These are phyloP conservation scores for Macroglossus sobrinus DNA, from an alignment of 2,113 vertebrate genomes.

Conservation along the genomic window DNA sequence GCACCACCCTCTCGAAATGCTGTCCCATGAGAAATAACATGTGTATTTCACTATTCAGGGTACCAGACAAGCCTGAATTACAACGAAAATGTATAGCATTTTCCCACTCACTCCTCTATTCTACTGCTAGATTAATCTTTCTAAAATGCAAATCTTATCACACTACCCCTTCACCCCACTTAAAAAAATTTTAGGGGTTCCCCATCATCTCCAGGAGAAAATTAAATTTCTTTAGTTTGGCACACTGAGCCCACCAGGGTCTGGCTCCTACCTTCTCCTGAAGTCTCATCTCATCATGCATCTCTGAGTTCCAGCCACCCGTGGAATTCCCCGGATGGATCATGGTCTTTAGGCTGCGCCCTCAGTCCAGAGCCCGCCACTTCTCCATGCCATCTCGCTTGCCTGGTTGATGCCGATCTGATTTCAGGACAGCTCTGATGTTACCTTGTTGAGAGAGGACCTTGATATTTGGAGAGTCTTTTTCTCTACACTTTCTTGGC, in stretches of 20 bases:
- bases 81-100: not conserved
- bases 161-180: not conserved
- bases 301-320: not conserved
- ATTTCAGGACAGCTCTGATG: not conserved
- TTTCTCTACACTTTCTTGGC: not conserved
- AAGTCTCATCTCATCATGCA: not conserved
- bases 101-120: not conserved
- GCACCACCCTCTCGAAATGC: not conserved
- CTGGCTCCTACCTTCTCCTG: not conserved
- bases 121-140: not conserved
- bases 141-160: not conserved
- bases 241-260: not conserved
- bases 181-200: not conserved
- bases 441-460: not conserved
- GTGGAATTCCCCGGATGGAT: not conserved
- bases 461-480: not conserved
- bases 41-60: not conserved
- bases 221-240: not conserved
- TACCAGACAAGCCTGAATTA: not conserved
- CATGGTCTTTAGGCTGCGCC: not conserved
- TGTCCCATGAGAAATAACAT: not conserved
- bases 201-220: not conserved
- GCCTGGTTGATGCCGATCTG: rapidly evolving
- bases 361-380: not conserved
- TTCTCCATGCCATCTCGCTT: not conserved